These are phyloP conservation scores for Melipona bicolor DNA, from an alignment of 2,888 invertebrate genomes.

Conservation along the genomic window DNA sequence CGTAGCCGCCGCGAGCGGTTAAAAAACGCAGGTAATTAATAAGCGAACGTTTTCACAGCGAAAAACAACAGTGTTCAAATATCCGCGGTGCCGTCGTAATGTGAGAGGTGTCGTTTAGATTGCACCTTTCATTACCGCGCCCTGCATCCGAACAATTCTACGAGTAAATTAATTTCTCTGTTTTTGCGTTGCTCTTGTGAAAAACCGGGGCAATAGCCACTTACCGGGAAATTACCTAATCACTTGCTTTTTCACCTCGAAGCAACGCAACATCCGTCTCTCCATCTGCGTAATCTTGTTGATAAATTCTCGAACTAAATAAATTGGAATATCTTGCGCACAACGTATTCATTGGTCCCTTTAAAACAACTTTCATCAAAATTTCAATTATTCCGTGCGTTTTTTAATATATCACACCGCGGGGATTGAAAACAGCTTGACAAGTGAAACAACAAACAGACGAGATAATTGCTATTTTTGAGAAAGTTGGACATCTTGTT, in stretches of 20 bases:
- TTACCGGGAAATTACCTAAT: not conserved
- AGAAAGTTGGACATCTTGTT: not conserved
- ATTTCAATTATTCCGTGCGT: not conserved
- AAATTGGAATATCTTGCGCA: slow-evolving; percentile 10
- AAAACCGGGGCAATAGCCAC: not conserved
- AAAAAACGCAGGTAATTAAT: not conserved
- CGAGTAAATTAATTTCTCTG: not conserved
- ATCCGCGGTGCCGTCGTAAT: not conserved
- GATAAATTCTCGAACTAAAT: slow-evolving; percentile 1
- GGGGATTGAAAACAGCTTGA: not conserved
- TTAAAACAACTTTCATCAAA: not conserved
- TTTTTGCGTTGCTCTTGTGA: not conserved
- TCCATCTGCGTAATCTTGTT: not conserved
- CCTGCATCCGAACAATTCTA: not conserved
- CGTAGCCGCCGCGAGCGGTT: too few relatives aligned
- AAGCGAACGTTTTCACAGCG: not conserved
- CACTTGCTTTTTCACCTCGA: not conserved
- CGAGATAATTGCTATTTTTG: not conserved
- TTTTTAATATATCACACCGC: not conserved
- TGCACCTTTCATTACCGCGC: not conserved
- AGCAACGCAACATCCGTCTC: not conserved
- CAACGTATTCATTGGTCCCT: not conserved
- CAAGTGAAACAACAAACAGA: not conserved
- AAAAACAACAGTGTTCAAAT: not conserved
- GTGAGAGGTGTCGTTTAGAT: not conserved